Base-by-base conservation (phyloP, 2,888 invertebrate species). In the Oligia strigilis region DNA sequence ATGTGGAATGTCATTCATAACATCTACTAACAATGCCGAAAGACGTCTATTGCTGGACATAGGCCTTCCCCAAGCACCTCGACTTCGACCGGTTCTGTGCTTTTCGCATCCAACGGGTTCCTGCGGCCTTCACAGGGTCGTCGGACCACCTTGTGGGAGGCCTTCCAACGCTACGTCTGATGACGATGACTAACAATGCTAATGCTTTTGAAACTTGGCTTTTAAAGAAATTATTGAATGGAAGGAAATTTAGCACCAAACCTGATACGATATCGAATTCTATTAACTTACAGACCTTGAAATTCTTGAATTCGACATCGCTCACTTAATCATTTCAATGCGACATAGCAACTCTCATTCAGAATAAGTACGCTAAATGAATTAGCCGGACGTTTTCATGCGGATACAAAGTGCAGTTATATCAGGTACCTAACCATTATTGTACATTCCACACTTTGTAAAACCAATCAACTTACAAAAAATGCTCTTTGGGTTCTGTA, bases 381-480 rank as follows among this genome's bases (percentile, higher is more conserved):
- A 87, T 85, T 85, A 89, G 74, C 78, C 62, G 36, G 4, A 75
- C 49, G 75, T 84, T 83, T 87, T 83, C 78, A 80, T 74, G 74
- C 87, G 83, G 87, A 84, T 82, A 81, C 75, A 84, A 88, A 88
- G 80, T 83, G 90, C 87, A 88, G 84, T 88, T 90, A 89, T 77
- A 82, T 14, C 46, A 83, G 60, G n/a, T 43, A 58, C 11, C 11
- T 58, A 64, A 79, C 74, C 80, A 88, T 88, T 85, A 88, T 80
- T 85, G 84, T 83, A 90, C 79, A 89, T 87, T 85, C 78, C 75
- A 78, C 79, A 81, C 81, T 85, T 80, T 74, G 64, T 84, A 67
- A 84, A 84, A 89, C 88, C 87, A 90, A 89, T 90, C 85, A 89
- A 80, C 49, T 52, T 4, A 64, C 52, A 78, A 79, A 73, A 87